Base-by-base conservation (phyloP, 2,113 vertebrate species). In the Prietella phreatophila region DNA sequence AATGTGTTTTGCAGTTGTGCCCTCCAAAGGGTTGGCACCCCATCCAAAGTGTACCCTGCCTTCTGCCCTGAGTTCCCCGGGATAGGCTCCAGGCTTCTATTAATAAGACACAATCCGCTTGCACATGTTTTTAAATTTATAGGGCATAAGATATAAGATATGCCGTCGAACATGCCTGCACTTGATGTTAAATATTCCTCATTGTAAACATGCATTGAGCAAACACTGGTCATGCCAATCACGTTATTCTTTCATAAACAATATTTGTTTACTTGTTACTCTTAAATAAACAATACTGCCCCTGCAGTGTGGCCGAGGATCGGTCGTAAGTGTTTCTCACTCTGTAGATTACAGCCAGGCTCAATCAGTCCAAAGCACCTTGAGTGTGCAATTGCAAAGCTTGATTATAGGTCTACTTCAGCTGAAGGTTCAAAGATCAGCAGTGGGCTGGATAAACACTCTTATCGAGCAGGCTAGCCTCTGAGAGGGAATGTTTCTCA, bases 351-450 rank as follows among this genome's bases (percentile, higher is more conserved):
- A 88, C 76, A 85, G 76, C 55, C 42, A 63, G 67, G 15, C 84
- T 85, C 88, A 82, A 82, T 88, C 78, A 82, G 65, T 85, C 65
- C 58, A 88, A 87, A 88, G 53, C 75, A 85, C 76, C 61, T 88
- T 82, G 63, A 81, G 76, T 87, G 86, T 88, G 83, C 78, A 75
- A 58, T 85, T 84, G 50, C 79, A 65, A 69, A 47, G 25, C 84
- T 82, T 61, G 83, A 82, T 85, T 88, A 75, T 75, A 85, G 76
- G 80, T 75, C 86, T 87, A 36, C 67, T 87, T 65, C 20, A 67
- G 78, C 85, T 47, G 15, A 55, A 81, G 86, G 86, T 87, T 61
- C 86, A 87, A 83, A 83, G 86, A 73, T 87, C 80, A 61, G 36
- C 65, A 83, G 67, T 56, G 56, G 39, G 81, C 80, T 60, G 67